Evolutionary conservation across 1,140 invertebrate genomes (phyloP), one percentile per base, ranked within the genome.

Genomic region (Eufriesea mexicana): DNA sequence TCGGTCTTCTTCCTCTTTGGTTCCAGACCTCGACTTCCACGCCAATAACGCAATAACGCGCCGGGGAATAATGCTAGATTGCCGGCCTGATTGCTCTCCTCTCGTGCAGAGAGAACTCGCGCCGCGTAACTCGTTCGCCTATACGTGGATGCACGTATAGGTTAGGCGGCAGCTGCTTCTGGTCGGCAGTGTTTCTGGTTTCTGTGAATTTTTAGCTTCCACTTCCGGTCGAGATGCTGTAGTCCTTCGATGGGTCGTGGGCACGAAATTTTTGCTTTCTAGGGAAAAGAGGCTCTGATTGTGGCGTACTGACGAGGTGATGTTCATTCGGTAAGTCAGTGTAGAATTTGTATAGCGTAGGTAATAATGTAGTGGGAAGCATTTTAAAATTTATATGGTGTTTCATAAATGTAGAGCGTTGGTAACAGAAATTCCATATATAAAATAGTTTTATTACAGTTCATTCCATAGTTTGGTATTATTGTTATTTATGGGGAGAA

Each of bases 21-120:
- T 64, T 74, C 59, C 66, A 72, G 67, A 6, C 64, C 49, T 76
- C 64, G 28, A 70, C 20, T 73, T 23, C 84, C 61, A 55, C 47
- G 45, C 28, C 77, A 59, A 61, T 67, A 72, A 54, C 55, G 75
- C 86, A 86, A 88, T 85, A 84, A 87, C 64, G 72, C 73, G 72
- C 54, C 45, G 66, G 55, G 49, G 28, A 79, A 70, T 87, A 88
- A 88, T 87, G 75, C 70, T 76, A 83, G 71, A 74, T 80, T 80
- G 71, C 73, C 57, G 59, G 51, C 49, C 74, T 88, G 86, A 87
- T 87, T 79, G 72, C 78, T 47, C 71, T 51, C 18, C 54, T 42
- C 74, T 79, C 72, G 54, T 47, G 71, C 42, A 2, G 25, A 18
- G 70, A 49, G 42, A 67, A 45, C 66, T 47, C 23, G 66, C 45